These are phyloP conservation scores for Porites evermanni DNA, from an alignment of 92 coral and sea anemone species.

Conservation along the genomic window DNA sequence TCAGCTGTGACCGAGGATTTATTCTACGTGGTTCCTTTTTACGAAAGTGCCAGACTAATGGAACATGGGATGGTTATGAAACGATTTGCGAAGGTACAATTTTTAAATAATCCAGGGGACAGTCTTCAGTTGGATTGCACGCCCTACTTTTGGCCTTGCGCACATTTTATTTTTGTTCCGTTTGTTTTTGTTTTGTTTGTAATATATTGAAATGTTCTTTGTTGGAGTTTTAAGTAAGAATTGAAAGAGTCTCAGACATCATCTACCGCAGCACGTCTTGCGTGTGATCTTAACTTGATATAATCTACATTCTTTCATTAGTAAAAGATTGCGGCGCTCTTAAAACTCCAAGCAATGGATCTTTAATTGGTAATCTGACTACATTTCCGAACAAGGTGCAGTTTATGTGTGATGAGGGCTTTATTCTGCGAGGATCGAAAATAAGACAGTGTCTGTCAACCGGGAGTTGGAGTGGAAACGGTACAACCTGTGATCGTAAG, in stretches of 20 bases:
- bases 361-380: conserved; percentile 12
- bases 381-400: conserved; percentile 12
- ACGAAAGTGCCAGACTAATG: conserved; percentile 37
- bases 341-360: neutral
- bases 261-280: neutral
- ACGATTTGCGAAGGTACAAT: conserved; percentile 21
- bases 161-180: no score
- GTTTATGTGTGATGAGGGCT: conserved; percentile 31
- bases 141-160: no score
- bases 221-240: no score
- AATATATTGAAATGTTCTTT: no score
- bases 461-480: conserved; percentile 28
- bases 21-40: conserved; percentile 59
- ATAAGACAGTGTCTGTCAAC: conserved; percentile 29
- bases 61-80: conserved; percentile 30
- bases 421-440: conserved; percentile 27
- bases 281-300: no score
- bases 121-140: no score
- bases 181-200: no score
- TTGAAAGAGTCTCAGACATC: no score
- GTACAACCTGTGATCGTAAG: conserved; percentile 32
- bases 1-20: conserved; percentile 54
- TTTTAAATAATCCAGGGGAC: no score
- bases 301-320: no score
- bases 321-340: no score